A percentile compares a stretch with the other conserved stretches of the same genome.
Conservation (phyloP, 2,797 vertebrate genomes). For the Bradypodion ventrale region DNA sequence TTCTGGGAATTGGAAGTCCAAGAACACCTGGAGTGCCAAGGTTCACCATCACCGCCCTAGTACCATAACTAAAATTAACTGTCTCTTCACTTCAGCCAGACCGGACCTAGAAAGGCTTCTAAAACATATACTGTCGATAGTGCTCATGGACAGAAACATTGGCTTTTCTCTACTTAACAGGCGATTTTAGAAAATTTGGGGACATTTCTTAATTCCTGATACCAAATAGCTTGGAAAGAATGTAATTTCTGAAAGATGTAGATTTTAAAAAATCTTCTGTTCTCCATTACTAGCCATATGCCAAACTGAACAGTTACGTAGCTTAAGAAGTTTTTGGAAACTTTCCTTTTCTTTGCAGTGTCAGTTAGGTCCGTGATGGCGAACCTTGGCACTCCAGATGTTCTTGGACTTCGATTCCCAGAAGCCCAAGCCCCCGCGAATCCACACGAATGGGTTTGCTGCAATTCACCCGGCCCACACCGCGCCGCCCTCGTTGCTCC, state of each 20-base stretch:
- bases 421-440: too few species aligned
- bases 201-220: slow-evolving; percentile 24
- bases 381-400: too few species aligned
- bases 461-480: too few species aligned
- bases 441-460: too few species aligned
- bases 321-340: background rate
- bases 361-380: background rate
- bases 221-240: slow-evolving; percentile 27
- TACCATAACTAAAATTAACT: slow-evolving; percentile 46
- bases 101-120: background rate
- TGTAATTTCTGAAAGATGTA: slow-evolving; percentile 7
- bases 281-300: slow-evolving; percentile 25
- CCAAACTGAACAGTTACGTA: slow-evolving; percentile 13
- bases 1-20: too few species aligned
- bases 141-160: background rate
- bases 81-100: slow-evolving; percentile 10
- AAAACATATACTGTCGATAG: background rate
- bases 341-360: slow-evolving; percentile 19
- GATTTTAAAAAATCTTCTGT: slow-evolving; percentile 46
- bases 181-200: slow-evolving; percentile 20
- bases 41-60: too few species aligned
- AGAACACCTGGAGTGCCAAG: too few species aligned
- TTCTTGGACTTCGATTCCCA: too few species aligned
- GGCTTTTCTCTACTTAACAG: background rate
- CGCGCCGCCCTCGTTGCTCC: too few species aligned